A percentile compares a stretch with the other conserved stretches of the same genome.
Conservation (phyloP, 2,113 vertebrate genomes). For the Sminthopsis crassicaudata region DNA sequence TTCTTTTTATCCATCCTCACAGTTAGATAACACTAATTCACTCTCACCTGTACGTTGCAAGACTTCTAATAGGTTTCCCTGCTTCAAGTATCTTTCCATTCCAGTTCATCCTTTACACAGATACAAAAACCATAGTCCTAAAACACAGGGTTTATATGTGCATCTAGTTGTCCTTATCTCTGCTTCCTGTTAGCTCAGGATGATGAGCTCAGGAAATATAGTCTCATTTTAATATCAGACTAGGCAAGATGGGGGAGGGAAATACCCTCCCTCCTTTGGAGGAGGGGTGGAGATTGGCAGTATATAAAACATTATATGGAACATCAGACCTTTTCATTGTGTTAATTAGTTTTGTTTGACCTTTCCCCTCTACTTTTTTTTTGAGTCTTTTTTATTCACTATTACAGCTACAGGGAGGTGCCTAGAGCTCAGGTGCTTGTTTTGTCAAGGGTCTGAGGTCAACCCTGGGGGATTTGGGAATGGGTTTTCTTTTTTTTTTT, state of each 20-base stretch:
- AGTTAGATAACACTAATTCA: neutral
- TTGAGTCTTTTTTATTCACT: neutral
- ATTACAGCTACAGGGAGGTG: neutral
- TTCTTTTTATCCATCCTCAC: neutral
- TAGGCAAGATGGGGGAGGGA: neutral
- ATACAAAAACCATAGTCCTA: neutral
- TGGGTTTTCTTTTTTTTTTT: neutral
- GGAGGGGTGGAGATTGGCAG: neutral
- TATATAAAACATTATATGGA: neutral
- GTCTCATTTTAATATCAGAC: constrained; percentile 19
- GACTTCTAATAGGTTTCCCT: neutral
- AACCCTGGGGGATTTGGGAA: neutral
- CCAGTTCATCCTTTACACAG: neutral
- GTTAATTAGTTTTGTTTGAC: neutral
- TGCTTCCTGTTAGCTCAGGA: neutral
- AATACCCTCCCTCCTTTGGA: neutral
- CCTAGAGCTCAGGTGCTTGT: neutral
- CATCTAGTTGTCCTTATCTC: neutral
- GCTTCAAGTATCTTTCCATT: neutral
- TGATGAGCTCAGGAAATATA: neutral
- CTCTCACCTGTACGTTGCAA: neutral
- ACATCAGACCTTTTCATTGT: neutral
- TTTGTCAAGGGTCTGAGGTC: neutral
- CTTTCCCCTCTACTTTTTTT: neutral
- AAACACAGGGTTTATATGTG: neutral